phyloP scores from a whole-genome alignment of 2,797 vertebrate genomes.

The Premnoplex brunnescens region DNA sequence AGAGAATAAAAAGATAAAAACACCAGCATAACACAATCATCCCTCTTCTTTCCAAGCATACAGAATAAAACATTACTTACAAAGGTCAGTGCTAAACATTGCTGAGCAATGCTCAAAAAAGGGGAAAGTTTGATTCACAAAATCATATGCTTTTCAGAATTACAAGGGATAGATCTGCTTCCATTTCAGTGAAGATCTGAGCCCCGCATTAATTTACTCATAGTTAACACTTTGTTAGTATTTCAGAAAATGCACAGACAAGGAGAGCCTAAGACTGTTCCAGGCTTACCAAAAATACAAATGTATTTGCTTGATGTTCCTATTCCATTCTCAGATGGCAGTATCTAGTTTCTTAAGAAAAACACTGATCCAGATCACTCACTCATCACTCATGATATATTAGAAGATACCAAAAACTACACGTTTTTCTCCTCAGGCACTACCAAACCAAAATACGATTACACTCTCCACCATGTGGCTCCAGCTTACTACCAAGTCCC shows the following conservation, averaged over 20 bases:
- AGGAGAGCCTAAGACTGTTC: not conserved
- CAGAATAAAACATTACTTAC: not conserved
- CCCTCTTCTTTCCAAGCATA: not conserved
- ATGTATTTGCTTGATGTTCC: not conserved
- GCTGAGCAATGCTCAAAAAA: not conserved
- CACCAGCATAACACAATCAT: rapidly evolving
- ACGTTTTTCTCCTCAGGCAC: not conserved
- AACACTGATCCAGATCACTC: not conserved
- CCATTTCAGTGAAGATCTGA: not conserved
- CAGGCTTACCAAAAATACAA: not conserved
- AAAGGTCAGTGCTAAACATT: not conserved
- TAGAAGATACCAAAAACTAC: not conserved
- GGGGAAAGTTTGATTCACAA: not conserved
- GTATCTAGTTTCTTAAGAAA: not conserved
- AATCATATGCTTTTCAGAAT: not conserved
- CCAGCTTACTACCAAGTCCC: not conserved
- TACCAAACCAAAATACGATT: not conserved
- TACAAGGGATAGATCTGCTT: not conserved
- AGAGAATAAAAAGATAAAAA: not conserved
- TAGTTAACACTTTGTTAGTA: not conserved
- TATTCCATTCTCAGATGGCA: not conserved
- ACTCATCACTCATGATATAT: not conserved
- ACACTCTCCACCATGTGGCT: not conserved
- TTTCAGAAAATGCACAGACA: not conserved
- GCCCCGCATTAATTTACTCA: not conserved